These are phyloP conservation scores for Criorhina ranunculi DNA, from an alignment of 2,888 invertebrate species.

Conservation along the genomic window DNA sequence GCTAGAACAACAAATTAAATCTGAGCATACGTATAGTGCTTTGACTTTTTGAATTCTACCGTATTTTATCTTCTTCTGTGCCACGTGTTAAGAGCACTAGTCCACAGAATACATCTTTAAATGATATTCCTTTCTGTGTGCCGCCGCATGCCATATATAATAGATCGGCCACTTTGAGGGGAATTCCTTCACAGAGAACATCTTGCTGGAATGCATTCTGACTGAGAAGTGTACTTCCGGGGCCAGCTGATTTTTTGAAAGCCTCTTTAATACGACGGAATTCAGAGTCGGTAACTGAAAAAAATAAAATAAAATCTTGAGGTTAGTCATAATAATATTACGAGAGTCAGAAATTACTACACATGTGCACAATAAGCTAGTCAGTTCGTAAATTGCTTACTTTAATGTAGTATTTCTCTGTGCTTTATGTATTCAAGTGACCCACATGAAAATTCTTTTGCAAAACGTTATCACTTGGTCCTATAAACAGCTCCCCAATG, in stretches of 20 bases:
- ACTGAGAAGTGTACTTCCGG: slow-evolving; percentile 88
- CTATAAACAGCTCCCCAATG: not conserved
- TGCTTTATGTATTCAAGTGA: too few species aligned
- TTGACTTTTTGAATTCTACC: slow-evolving; percentile 85
- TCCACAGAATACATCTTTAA: slow-evolving; percentile 93
- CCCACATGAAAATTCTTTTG: too few species aligned
- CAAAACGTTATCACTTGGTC: not conserved
- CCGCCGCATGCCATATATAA: slow-evolving; percentile 94
- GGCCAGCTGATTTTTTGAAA: slow-evolving; percentile 92
- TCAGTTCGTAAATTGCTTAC: too few species aligned
- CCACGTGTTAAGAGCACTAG: slow-evolving; percentile 94
- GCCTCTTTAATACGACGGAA: slow-evolving; percentile 93
- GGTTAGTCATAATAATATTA: too few species aligned
- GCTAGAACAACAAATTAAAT: slow-evolving; percentile 81
- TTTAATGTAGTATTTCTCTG: too few species aligned
- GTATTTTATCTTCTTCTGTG: slow-evolving; percentile 93
- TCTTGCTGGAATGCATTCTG: slow-evolving; percentile 92
- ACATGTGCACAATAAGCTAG: too few species aligned
- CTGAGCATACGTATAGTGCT: not conserved
- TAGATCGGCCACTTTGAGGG: slow-evolving; percentile 92
- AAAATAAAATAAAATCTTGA: not conserved
- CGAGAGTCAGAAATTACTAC: too few species aligned
- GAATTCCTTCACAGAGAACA: slow-evolving; percentile 94
- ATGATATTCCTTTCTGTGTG: slow-evolving; percentile 91
- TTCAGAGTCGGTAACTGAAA: slow-evolving; percentile 92